Evolutionary conservation across 2,888 invertebrate species (phyloP), one percentile per base, ranked within the genome.

Genomic region (Meliscaeva auricollis): DNA sequence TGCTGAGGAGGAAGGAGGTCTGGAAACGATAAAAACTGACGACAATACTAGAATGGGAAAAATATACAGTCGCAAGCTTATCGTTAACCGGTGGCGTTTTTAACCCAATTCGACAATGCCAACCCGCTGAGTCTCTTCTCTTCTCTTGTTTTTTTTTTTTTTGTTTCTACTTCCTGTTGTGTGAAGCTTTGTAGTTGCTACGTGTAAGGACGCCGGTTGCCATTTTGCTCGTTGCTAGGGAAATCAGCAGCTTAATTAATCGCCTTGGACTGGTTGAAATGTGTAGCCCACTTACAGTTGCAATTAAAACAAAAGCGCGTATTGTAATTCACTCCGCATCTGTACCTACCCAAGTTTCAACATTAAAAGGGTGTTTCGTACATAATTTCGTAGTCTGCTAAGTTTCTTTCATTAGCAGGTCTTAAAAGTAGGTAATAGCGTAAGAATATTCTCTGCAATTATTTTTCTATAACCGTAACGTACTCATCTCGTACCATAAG

Each of bases 221-320:
- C 38, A 9, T 9, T 38, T 9, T 9, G 38, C 38, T 15, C 44
- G 2, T 13, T 38, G 20, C 15, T 35, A 13, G 26, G 62, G 62
- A 46, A 66, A 58, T 78, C 74, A 79, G 81, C 76, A 58, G 85
- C 76, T 81, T 85, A 85, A 85, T 85, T 85, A 85, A 85, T 85
- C 81, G 85, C 81, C 48, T 73, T 35, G 76, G 64, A 81, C 81
- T 76, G 68, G 81, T 73, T 85, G 76, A 85, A 85, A 73, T 85
- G 76, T 85, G 85, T 77, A 81, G 72, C 85, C 85, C 85, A 77
- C 76, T 85, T 77, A 81, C 62, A 81, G 64, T 64, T 85, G 85
- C 81, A 85, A 85, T 85, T 81, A 85, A 85, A 85, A 81, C 69
- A 85, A 77, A 68, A 76, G 73, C 76, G 73, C 56, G 76, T 73